phyloP scores from a whole-genome alignment of 23 tunicate species.

The Styela plicata region DNA sequence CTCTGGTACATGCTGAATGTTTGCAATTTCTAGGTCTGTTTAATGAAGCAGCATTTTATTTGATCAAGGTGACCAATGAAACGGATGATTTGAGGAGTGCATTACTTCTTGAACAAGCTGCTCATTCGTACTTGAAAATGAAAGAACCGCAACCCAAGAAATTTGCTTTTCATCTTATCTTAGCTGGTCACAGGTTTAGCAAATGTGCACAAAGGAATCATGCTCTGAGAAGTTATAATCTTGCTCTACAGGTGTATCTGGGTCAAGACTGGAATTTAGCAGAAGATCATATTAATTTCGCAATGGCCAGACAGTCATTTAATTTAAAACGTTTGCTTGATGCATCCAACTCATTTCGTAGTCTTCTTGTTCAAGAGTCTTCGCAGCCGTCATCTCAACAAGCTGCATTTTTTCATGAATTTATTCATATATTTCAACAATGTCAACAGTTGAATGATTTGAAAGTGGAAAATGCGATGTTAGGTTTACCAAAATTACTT shows the following conservation, averaged over 20 bases:
- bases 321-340: constrained; percentile 34
- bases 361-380: constrained; percentile 41
- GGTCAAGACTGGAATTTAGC: constrained; percentile 62
- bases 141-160: constrained; percentile 63
- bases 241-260: constrained; percentile 65
- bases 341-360: constrained; percentile 49
- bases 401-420: constrained; percentile 62
- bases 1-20: constrained; percentile 75
- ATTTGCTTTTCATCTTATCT: constrained; percentile 67
- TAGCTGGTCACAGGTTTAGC: constrained; percentile 90
- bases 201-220: constrained; percentile 49
- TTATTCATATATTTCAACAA: constrained; percentile 38
- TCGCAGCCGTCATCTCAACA: constrained; percentile 65
- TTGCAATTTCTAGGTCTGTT: constrained; percentile 54
- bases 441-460: not conserved
- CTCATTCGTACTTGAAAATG: constrained; percentile 55
- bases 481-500: not conserved
- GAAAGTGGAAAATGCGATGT: not conserved
- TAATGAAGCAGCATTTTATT: constrained; percentile 66
- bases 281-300: constrained; percentile 69
- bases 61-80: constrained; percentile 47
- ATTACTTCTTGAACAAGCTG: constrained; percentile 80
- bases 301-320: constrained; percentile 58
- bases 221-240: constrained; percentile 58
- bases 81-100: constrained; percentile 76